Evolutionary conservation across 2,113 vertebrate genomes (phyloP), one percentile per base, ranked within the genome.

Genomic region (Arenaria interpres): DNA sequence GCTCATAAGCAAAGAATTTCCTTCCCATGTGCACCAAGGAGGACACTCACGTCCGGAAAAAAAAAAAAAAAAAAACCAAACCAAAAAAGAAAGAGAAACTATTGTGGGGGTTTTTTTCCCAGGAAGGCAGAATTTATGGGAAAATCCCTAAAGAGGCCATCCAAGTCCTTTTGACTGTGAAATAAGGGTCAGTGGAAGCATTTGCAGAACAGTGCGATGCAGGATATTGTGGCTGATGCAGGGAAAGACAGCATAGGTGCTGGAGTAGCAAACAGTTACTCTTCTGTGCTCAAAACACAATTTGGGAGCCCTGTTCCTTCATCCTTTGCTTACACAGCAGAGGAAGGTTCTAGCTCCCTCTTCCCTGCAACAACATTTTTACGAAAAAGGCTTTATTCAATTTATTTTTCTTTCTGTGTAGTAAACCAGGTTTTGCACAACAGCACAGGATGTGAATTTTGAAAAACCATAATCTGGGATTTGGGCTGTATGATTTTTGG

Each of bases 71-170:
- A 45, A 45, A 45, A 45, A 18, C 43, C n/a, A n/a, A n/a, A n/a
- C n/a, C n/a, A n/a, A 24, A 30, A 32, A 20, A 2, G 1, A 1
- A 28, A 18, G 33, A 76, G 10, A 60, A 69, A 5, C 3, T 3
- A 23, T 25, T 50, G 13, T 32, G 18, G 8, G 14, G 12, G 14
- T 27, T 30, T 46, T 67, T 63, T 48, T 3, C 14, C 4, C 1
- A 2, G 24, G 21, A 83, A 83, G 32, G 53, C 72, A 82, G 8
- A 2, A 23, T 82, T 62, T 62, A 56, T n/a, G 12, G 16, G 14
- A 14, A 76, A 41, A 64, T 67, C 5, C 14, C 23, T 56, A 2
- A 3, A n/a, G 28, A 48, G 17, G 24, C 2, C 10, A 46, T 68
- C 23, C 1, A 8, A 48, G 10, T 59, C 18, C 59, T 14, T 86